Conservation (phyloP, 2,797 vertebrate species). For the Australoheros facetus region DNA sequence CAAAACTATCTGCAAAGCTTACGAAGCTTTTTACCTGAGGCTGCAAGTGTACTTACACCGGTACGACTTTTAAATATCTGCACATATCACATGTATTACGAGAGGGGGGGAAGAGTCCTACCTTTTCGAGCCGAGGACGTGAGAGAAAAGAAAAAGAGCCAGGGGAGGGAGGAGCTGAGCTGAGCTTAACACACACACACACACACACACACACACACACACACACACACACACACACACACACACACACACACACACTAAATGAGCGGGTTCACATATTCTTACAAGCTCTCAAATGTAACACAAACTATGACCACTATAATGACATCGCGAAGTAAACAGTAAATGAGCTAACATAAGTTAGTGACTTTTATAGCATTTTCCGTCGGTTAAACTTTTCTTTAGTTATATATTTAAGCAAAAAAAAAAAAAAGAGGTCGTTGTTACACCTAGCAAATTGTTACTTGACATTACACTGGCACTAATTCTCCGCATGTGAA, state of each 20-base stretch:
- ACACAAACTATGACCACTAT: not conserved
- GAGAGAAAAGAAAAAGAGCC: constrained; percentile 9
- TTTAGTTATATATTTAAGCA: not conserved
- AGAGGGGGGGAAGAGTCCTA: constrained; percentile 10
- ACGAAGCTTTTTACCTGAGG: not conserved
- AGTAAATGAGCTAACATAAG: not conserved
- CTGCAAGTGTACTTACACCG: not conserved
- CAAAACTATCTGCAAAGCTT: not conserved
- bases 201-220: constrained; percentile 6
- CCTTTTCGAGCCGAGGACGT: not conserved
- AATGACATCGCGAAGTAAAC: not conserved
- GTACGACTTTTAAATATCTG: constrained; percentile 31
- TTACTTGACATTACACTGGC: not conserved
- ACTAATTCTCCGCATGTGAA: not conserved
- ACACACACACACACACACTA: not conserved
- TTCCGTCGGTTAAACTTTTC: not conserved
- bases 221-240: not conserved
- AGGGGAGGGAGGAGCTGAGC: constrained; percentile 35
- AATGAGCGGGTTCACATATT: constrained; percentile 18
- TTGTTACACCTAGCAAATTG: not conserved
- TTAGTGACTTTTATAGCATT: not conserved
- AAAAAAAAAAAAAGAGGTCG: not conserved
- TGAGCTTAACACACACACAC: constrained; percentile 24
- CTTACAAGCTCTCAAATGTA: not conserved
- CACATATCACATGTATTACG: constrained; percentile 39